Evolutionary conservation across 2,797 vertebrate genomes (phyloP), one percentile per base, ranked within the genome.

Genomic region (Tauraco hartlaubi): DNA sequence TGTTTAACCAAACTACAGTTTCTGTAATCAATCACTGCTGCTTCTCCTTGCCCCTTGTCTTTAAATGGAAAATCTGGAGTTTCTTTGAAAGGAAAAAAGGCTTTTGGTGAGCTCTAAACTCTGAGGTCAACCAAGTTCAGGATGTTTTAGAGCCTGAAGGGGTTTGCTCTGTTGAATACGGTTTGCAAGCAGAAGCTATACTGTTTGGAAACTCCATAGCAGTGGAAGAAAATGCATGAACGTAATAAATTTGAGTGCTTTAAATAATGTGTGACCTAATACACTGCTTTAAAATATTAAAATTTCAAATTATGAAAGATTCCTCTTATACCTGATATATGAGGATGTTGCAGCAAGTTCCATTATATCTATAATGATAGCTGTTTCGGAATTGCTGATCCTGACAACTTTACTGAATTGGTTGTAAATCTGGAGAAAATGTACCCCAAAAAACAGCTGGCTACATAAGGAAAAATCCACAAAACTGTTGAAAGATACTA

Each of bases 251-350:
- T 54, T n/a, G 51, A 68, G 69, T 33, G 51, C 51, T 85, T 96
- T 92, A 88, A 95, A 96, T 94, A 90, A 91, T 41, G 66, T 23
- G 69, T 52, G 76, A 64, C 66, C 62, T 95, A 81, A 90, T 86
- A 55, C 8, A 37, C 35, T 29, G 58, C 69, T 75, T 64, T 94
- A 82, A 97, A 90, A 92, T 94, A 96, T 92, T 95, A 90, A 96
- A 43, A 44, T 73, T 59, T 66, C 35, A 67, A 72, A 93, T 96
- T 52, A 69, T 67, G 62, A 92, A 41, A 1, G 35, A 85, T 74
- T 91, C 51, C 62, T 87, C 52, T 85, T 46, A 12, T 6, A 85
- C 15, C 33, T 91, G 58, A 80, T 43, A 2, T 15, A 66, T 3
- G 25, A 68, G 76, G 49, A 12, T 29, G 26, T 79, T 89, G 67